Conservation (phyloP, 2,797 vertebrate species). For the Cirrhinus molitorella region DNA sequence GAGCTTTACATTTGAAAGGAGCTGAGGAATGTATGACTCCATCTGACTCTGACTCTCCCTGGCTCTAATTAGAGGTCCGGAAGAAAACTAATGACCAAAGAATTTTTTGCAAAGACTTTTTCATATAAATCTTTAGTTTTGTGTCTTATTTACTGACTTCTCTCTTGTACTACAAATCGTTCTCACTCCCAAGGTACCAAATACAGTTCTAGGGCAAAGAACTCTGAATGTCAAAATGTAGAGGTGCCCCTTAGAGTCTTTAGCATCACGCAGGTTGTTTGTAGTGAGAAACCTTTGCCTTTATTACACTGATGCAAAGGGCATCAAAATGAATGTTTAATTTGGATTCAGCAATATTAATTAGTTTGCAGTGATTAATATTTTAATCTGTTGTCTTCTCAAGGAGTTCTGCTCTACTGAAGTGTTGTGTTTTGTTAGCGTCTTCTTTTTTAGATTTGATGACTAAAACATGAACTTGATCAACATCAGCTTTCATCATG, state of each 20-base stretch:
- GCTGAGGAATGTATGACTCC: conserved; percentile 13
- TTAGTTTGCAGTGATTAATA: neutral
- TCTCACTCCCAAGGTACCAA: neutral
- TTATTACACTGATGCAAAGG: neutral
- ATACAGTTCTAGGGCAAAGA: neutral
- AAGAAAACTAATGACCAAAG: neutral
- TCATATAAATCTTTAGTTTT: neutral
- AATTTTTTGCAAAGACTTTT: neutral
- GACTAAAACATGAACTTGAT: conserved; percentile 23
- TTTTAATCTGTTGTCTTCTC: neutral
- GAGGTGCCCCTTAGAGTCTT: neutral
- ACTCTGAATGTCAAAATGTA: neutral
- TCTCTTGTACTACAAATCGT: neutral
- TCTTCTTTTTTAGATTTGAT: neutral
- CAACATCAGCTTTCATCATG: neutral
- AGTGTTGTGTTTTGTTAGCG: neutral
- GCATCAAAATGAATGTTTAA: neutral
- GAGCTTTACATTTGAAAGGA: conserved; percentile 40
- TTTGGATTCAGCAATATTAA: neutral
- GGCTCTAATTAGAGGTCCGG: conserved; percentile 7
- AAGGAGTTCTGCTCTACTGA: neutral
- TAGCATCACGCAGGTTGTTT: neutral
- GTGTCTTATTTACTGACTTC: neutral
- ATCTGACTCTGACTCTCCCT: neutral
- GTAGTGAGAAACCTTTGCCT: neutral